Evolutionary conservation across 2,888 invertebrate genomes (phyloP).

Genomic region (Microplitis deprimator): DNA sequence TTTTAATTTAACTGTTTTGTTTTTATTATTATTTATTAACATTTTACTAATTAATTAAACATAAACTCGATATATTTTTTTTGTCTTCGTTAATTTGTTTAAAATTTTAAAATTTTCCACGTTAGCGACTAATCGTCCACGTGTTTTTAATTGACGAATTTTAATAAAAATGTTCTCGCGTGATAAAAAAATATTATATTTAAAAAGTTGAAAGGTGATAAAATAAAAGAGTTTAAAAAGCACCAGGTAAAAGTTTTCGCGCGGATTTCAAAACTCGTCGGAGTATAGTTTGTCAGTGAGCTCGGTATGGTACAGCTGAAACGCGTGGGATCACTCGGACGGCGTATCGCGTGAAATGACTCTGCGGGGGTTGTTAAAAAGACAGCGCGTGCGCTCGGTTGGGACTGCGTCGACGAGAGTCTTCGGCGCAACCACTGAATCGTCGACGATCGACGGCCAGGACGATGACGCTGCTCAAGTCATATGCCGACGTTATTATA

Average conservation of each 20-base stretch:
- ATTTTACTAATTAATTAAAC: neutral
- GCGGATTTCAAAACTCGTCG: slow-evolving; percentile 20
- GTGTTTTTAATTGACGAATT: too few relatives aligned
- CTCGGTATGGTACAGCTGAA: neutral
- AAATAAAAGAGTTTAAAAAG: neutral
- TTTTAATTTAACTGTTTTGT: neutral
- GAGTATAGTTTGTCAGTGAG: neutral
- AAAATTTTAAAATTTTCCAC: too few relatives aligned
- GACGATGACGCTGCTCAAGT: neutral
- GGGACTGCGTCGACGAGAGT: slow-evolving; percentile 46
- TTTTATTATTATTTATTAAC: neutral
- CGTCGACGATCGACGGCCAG: slow-evolving; percentile 11
- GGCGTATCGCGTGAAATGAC: slow-evolving; percentile 53
- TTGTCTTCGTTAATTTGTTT: too few relatives aligned
- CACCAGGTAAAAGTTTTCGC: slow-evolving; percentile 24
- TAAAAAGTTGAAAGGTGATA: neutral
- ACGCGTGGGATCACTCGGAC: slow-evolving; percentile 36
- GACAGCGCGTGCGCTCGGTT: slow-evolving; percentile 49
- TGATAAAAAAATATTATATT: too few relatives aligned
- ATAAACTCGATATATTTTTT: too few relatives aligned
- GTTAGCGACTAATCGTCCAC: too few relatives aligned
- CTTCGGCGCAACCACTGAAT: slow-evolving; percentile 22
- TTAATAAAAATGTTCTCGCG: too few relatives aligned
- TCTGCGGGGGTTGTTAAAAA: slow-evolving; percentile 52
- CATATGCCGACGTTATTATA: neutral